Base-by-base conservation (phyloP, 2,113 vertebrate species). In the Mandrillus leucophaeus region DNA sequence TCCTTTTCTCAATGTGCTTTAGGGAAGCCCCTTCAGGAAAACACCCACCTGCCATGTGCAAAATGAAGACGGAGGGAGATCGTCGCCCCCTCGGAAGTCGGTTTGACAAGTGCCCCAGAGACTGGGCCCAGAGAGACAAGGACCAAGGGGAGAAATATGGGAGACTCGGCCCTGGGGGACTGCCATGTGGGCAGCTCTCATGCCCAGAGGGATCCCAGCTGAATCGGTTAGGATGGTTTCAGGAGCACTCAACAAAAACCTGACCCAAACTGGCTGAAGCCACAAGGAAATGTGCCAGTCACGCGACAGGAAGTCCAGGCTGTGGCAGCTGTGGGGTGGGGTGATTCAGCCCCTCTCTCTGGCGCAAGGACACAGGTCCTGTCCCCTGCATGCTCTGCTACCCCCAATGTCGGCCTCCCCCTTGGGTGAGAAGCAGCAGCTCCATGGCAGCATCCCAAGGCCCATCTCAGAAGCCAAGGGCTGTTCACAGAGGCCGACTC, bases 231-330 rank as follows among this genome's bases (percentile, higher is more conserved):
- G 43, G 55, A 27, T 0, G 13, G 9, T n/a, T 27, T 23, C 20
- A 64, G 61, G 5, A 10, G 50, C 32, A 40, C 43, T 7, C 4
- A 2, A 32, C 25, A 32, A 27, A 80, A n/a, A 32, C 23, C 8
- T 0, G 14, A 40, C 16, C 9, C 32, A 6, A 23, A 11, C 0
- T 2, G 6, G n/a, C 22, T 9, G 12, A 10, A 3, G 0, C n/a
- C 30, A 12, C 45, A 30, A n/a, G 35, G n/a, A 18, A 11, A 18
- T 8, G 27, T 27, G 61, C 43, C 25, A 1, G 43, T 35, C 84
- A 27, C 2, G 1, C 8, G 30, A 50, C n/a, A 3, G 45, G 43
- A 40, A 13, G 27, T 76, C 32, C 45, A 81, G 95, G 66, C 30
- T 32, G 23, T 5, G 22, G 32, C 90, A 43, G 64, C 25, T 3